A percentile compares a stretch with the other conserved stretches of the same genome.
These are phyloP conservation scores for Denticeps clupeoides DNA, from an alignment of 2,797 vertebrate genomes.

Conservation along the genomic window DNA sequence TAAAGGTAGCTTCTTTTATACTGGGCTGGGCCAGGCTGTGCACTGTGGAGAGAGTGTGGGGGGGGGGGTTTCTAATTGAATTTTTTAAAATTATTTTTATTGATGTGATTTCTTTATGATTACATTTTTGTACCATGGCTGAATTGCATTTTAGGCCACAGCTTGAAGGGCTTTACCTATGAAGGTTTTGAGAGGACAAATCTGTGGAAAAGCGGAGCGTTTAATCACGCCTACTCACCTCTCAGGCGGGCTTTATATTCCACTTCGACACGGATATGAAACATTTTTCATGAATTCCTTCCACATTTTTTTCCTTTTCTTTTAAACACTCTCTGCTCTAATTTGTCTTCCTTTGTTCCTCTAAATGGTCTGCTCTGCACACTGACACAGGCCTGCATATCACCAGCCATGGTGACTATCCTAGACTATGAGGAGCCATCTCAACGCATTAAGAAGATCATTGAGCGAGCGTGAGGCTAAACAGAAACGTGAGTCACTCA, in stretches of 20 bases:
- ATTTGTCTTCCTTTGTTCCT: not conserved
- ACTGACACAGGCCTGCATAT: too few relatives aligned
- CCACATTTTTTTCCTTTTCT: not conserved
- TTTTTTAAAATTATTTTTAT: too few relatives aligned
- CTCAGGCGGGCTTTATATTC: too few relatives aligned
- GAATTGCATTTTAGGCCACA: not conserved
- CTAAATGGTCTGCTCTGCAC: not conserved
- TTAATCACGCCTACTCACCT: too few relatives aligned
- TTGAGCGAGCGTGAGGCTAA: not conserved
- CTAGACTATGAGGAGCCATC: too few relatives aligned
- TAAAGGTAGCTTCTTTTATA: not conserved
- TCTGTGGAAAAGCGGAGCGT: too few relatives aligned
- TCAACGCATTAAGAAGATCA: too few relatives aligned
- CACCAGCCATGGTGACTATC: slow-evolving; percentile 3
- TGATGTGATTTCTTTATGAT: not conserved
- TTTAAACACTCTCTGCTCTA: not conserved
- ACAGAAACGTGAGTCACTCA: not conserved
- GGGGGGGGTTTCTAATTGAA: not conserved
- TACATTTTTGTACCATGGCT: not conserved
- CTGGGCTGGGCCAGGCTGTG: not conserved
- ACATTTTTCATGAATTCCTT: not conserved
- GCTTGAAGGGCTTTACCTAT: not conserved
- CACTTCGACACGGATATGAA: not conserved
- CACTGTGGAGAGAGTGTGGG: not conserved
- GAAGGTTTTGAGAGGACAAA: not conserved